phyloP scores from a whole-genome alignment of 2,113 vertebrate species.

The Cygnus atratus region DNA sequence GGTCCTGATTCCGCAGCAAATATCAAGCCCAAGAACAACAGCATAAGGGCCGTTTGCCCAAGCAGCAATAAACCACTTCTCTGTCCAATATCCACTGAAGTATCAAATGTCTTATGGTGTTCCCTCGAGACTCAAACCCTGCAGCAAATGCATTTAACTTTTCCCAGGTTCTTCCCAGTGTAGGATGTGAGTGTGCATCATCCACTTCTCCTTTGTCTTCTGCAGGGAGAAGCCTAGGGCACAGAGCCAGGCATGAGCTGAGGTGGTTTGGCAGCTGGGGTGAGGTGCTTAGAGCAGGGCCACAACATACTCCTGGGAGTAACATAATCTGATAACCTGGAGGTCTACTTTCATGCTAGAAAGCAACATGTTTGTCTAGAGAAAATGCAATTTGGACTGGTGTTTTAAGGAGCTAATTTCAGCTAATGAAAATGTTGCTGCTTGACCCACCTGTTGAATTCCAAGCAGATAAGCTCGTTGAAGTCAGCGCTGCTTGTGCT shows the following conservation, averaged over 20 bases:
- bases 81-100: not conserved
- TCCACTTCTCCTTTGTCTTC: not conserved
- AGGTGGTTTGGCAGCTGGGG: not conserved
- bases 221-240: not conserved
- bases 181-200: not conserved
- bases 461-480: not conserved
- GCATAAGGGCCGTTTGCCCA: not conserved
- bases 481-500: not conserved
- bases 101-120: not conserved
- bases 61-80: not conserved
- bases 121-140: not conserved
- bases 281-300: not conserved
- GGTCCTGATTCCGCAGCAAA: not conserved
- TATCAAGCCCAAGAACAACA: not conserved
- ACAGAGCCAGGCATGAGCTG: not conserved
- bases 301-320: not conserved
- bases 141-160: not conserved
- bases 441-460: not conserved
- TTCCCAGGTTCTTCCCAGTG: not conserved
- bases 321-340: too few species aligned
- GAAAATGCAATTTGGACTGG: not conserved
- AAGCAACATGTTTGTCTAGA: not conserved
- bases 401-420: not conserved
- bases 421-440: not conserved
- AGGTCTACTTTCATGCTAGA: not conserved